Conservation (phyloP, 2,888 invertebrate species). For the Pachliopta kotzebuea region DNA sequence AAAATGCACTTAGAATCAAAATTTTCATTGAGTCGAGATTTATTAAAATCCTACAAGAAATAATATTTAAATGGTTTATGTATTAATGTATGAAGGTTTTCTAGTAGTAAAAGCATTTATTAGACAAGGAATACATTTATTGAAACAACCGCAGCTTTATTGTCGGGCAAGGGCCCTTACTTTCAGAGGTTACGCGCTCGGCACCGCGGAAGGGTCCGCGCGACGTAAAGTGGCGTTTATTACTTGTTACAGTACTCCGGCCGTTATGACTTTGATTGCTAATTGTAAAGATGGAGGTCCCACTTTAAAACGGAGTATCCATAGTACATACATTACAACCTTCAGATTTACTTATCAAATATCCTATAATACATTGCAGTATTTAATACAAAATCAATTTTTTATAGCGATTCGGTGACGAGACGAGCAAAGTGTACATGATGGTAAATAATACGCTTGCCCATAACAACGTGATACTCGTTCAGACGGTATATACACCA, state of each 20-base stretch:
- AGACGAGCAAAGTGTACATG: too few species aligned
- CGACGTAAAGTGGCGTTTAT: slow-evolving; percentile 28
- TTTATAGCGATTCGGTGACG: too few species aligned
- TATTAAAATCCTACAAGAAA: too few species aligned
- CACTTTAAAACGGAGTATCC: background rate
- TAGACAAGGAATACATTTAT: slow-evolving; percentile 28
- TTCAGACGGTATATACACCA: too few species aligned
- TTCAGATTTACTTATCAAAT: background rate
- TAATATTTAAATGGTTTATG: too few species aligned
- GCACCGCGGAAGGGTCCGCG: slow-evolving; percentile 20
- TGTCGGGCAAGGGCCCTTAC: slow-evolving; percentile 22
- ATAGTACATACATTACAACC: slow-evolving; percentile 10
- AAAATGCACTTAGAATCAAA: too few species aligned
- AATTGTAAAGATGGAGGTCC: slow-evolving; percentile 18
- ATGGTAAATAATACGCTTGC: too few species aligned
- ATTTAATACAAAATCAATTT: too few species aligned
- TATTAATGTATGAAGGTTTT: too few species aligned
- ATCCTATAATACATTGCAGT: too few species aligned
- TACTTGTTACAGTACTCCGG: slow-evolving; percentile 27
- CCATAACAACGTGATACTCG: too few species aligned
- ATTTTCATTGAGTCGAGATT: too few species aligned
- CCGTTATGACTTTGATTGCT: slow-evolving; percentile 28
- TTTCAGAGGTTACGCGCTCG: slow-evolving; percentile 23
- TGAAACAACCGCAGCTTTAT: slow-evolving; percentile 30
- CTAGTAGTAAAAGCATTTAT: slow-evolving; percentile 17